phyloP scores from a whole-genome alignment of 2,888 invertebrate species.

The Crossocerus cetratus region DNA sequence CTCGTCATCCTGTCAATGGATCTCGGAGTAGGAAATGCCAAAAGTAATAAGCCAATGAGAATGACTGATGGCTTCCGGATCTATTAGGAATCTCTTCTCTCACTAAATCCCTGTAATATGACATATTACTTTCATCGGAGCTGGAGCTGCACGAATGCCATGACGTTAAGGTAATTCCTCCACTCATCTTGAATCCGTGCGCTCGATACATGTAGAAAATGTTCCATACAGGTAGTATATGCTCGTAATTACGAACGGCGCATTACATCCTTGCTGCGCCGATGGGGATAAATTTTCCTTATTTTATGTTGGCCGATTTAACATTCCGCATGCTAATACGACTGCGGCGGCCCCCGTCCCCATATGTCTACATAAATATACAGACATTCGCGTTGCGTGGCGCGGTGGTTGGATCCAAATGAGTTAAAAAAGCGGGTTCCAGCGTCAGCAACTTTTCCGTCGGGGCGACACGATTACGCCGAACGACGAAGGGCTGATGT shows the following conservation, averaged over 20 bases:
- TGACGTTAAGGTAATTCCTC: too few species aligned
- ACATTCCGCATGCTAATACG: constrained; percentile 42
- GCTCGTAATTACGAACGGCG: constrained; percentile 26
- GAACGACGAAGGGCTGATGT: constrained; percentile 37
- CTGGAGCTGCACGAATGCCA: too few species aligned
- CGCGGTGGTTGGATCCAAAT: constrained; percentile 26
- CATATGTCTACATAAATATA: constrained; percentile 2
- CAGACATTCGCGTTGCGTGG: neutral
- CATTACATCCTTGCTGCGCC: neutral
- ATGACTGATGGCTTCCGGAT: too few species aligned
- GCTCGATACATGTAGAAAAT: constrained; percentile 5
- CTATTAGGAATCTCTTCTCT: too few species aligned
- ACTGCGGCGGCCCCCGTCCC: constrained; percentile 19
- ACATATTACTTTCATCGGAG: too few species aligned
- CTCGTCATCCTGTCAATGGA: constrained; percentile 53
- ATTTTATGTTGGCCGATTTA: constrained; percentile 22
- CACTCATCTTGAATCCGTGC: neutral
- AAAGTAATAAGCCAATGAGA: too few species aligned
- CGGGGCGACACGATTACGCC: constrained; percentile 42
- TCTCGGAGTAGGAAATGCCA: constrained; percentile 25
- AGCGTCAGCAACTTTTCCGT: constrained; percentile 17
- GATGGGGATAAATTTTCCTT: constrained; percentile 35
- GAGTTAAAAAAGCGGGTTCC: constrained; percentile 32
- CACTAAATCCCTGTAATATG: too few species aligned
- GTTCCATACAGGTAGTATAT: too few species aligned